These are phyloP conservation scores for Tiaroga cobitis DNA, from an alignment of 2,797 vertebrate species.

Conservation along the genomic window DNA sequence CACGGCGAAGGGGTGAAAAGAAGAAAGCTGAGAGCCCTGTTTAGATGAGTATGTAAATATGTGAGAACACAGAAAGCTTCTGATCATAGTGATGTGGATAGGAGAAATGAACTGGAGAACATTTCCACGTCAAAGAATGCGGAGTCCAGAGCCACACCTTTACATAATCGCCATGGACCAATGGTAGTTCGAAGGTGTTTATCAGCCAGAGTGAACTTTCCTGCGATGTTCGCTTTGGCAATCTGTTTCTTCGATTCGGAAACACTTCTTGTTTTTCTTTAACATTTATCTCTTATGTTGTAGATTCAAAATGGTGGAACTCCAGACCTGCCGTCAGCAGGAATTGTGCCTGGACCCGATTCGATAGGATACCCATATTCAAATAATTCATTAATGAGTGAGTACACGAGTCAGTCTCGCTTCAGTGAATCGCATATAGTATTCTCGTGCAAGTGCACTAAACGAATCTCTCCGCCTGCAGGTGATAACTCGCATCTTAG, in stretches of 20 bases:
- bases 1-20: background rate
- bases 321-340: conserved; percentile 87
- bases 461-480: conserved; percentile 61
- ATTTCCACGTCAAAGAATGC: too few species aligned
- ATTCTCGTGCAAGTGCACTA: background rate
- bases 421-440: background rate
- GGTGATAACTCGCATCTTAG: conserved; percentile 94
- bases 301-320: conserved; percentile 95
- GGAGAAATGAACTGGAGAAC: too few species aligned
- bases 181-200: background rate
- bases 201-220: too few species aligned
- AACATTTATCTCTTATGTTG: conserved; percentile 10
- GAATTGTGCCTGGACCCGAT: conserved; percentile 87
- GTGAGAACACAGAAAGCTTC: background rate
- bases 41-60: background rate
- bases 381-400: conserved; percentile 94
- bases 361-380: conserved; percentile 94
- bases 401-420: conserved; percentile 62
- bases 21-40: background rate
- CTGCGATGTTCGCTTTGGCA: background rate
- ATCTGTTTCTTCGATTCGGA: background rate
- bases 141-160: too few species aligned
- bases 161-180: too few species aligned
- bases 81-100: too few species aligned
- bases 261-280: background rate